Conservation (phyloP, 2,113 vertebrate species). For the Pungitius pungitius region DNA sequence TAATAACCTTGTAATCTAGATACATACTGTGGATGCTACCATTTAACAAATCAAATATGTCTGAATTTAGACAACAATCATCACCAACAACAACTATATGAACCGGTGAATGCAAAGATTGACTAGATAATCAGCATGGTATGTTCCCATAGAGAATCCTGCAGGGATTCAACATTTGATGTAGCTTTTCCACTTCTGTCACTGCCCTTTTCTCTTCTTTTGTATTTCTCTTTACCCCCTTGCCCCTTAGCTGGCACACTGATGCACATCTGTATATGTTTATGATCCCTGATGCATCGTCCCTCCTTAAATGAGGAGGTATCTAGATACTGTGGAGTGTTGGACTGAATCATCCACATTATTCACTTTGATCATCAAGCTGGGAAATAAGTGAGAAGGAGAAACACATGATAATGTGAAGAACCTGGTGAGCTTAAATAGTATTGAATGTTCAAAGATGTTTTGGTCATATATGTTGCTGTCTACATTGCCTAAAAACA, state of each 20-base stretch:
- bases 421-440: conserved; percentile 46
- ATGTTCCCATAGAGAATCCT: conserved; percentile 9
- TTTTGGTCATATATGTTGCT: conserved; percentile 55
- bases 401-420: conserved; percentile 40
- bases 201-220: conserved; percentile 8
- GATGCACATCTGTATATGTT: conserved; percentile 37
- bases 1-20: conserved; percentile 21
- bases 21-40: conserved; percentile 1
- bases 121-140: conserved; percentile 21
- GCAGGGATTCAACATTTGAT: conserved; percentile 12
- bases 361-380: conserved; percentile 20
- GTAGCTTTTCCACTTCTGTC: conserved; percentile 20
- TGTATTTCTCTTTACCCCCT: not conserved
- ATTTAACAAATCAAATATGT: conserved; percentile 13
- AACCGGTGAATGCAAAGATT: conserved; percentile 17
- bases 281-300: not conserved
- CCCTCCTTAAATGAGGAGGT: conserved; percentile 1
- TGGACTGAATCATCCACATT: conserved; percentile 20
- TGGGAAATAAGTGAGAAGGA: conserved; percentile 11
- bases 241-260: conserved; percentile 37
- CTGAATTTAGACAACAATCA: conserved; percentile 20
- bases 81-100: conserved; percentile 9
- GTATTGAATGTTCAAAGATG: conserved; percentile 23
- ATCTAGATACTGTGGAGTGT: conserved; percentile 17
- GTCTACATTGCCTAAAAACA: conserved; percentile 65